Percentiles rank a stretch among this genome's conserved stretches.
phyloP scores from a whole-genome alignment of 2,888 invertebrate species.

The Oscheius sp. region DNA sequence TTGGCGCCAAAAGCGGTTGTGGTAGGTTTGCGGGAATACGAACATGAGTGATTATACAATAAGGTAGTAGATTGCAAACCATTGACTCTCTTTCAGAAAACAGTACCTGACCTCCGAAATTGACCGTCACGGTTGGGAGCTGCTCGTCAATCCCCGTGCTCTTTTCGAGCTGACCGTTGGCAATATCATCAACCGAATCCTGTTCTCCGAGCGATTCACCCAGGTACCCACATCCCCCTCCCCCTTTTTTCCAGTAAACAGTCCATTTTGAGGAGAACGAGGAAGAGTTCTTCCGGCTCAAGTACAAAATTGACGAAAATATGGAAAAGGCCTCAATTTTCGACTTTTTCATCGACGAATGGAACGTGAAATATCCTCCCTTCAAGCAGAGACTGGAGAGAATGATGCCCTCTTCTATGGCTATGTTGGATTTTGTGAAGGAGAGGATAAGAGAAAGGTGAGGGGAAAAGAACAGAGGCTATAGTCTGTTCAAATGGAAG shows the following conservation, averaged over 20 bases:
- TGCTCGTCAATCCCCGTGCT: slow-evolving; percentile 7
- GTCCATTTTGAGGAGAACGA: slow-evolving; percentile 13
- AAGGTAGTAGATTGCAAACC: too few species aligned
- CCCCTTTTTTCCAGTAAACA: background rate
- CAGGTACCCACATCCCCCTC: slow-evolving; percentile 4
- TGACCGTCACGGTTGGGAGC: slow-evolving; percentile 12
- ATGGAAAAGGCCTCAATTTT: slow-evolving; percentile 3
- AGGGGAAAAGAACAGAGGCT: background rate
- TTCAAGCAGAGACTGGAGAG: slow-evolving; percentile 21
- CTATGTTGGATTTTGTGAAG: slow-evolving; percentile 6
- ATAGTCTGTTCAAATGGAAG: too few species aligned
- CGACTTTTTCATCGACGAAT: slow-evolving; percentile 25
- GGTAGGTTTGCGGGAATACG: too few species aligned
- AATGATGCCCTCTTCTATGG: background rate
- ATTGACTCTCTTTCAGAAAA: too few species aligned
- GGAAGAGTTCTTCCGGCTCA: slow-evolving; percentile 22
- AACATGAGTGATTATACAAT: too few species aligned
- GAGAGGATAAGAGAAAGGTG: slow-evolving; percentile 20
- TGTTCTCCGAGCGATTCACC: slow-evolving; percentile 33
- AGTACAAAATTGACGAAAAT: slow-evolving; percentile 6
- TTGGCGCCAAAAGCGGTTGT: too few species aligned
- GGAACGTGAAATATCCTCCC: slow-evolving; percentile 11
- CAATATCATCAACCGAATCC: slow-evolving; percentile 29
- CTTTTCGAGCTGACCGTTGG: slow-evolving; percentile 30
- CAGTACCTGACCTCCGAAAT: slow-evolving; percentile 2